Percentiles rank a stretch among this genome's conserved stretches.
phyloP scores from a whole-genome alignment of 2,888 invertebrate genomes.

The Athetis lepigone region DNA sequence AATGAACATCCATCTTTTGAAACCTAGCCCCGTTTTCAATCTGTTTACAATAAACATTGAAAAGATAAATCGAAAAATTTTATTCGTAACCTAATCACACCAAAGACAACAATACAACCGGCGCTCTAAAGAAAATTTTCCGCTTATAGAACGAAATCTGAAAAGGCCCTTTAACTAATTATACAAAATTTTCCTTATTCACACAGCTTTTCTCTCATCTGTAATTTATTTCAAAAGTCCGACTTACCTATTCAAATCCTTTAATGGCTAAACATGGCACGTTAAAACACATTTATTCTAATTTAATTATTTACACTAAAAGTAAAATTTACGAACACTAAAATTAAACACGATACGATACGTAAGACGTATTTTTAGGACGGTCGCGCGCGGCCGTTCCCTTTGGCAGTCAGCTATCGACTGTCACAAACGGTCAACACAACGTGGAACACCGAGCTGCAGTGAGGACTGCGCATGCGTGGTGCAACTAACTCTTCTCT shows the following conservation, averaged over 20 bases:
- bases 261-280: constrained; percentile 65
- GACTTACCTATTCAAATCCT: constrained; percentile 69
- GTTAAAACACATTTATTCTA: constrained; percentile 64
- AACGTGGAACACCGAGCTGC: constrained; percentile 82
- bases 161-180: constrained; percentile 63
- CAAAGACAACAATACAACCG: constrained; percentile 45
- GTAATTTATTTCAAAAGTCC: constrained; percentile 48
- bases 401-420: constrained; percentile 78
- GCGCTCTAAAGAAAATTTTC: constrained; percentile 41
- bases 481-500: constrained; percentile 79
- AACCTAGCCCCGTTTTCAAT: not conserved
- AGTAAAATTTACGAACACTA: constrained; percentile 56
- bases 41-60: constrained; percentile 25
- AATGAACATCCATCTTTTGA: not conserved
- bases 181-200: constrained; percentile 61
- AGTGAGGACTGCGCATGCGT: constrained; percentile 83
- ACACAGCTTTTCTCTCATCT: constrained; percentile 40
- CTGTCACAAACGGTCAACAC: constrained; percentile 78
- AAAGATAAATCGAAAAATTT: constrained; percentile 21
- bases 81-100: constrained; percentile 37
- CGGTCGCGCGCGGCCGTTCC: constrained; percentile 71
- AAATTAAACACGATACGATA: constrained; percentile 59
- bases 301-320: constrained; percentile 60
- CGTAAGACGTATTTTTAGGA: constrained; percentile 55
- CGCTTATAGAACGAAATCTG: constrained; percentile 55